phyloP scores from a whole-genome alignment of 2,797 vertebrate species.

The Sebastes goodei region DNA sequence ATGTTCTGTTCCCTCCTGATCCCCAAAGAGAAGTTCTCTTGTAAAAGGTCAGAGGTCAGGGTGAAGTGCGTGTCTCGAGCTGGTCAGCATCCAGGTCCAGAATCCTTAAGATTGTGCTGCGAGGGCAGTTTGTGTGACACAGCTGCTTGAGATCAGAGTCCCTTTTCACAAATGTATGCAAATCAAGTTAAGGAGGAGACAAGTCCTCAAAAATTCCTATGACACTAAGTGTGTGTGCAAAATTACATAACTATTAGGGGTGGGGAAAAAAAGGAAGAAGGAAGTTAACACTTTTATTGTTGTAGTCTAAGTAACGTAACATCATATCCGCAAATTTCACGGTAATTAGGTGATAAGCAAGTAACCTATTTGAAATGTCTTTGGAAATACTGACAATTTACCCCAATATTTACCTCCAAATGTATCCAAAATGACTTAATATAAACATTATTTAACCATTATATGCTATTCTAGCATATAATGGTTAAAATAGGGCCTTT shows the following conservation, averaged over 20 bases:
- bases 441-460: too few relatives aligned
- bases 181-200: not conserved
- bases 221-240: not conserved
- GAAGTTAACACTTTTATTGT: too few relatives aligned
- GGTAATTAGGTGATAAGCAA: too few relatives aligned
- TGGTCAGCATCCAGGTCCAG: conserved; percentile 8
- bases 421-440: rapidly evolving
- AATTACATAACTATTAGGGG: not conserved
- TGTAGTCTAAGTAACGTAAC: too few relatives aligned
- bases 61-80: not conserved
- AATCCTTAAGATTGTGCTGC: not conserved
- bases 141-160: not conserved
- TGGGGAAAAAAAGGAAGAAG: rapidly evolving
- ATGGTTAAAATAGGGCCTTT: too few relatives aligned
- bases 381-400: too few relatives aligned
- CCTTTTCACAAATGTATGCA: not conserved
- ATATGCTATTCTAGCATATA: too few relatives aligned
- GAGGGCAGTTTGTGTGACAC: conserved; percentile 22
- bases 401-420: too few relatives aligned
- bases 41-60: conserved; percentile 5
- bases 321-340: too few relatives aligned
- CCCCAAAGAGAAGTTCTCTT: not conserved
- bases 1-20: not conserved
- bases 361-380: too few relatives aligned
- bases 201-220: not conserved